Conservation (phyloP, 2,797 vertebrate genomes). For the Lithobates pipiens region DNA sequence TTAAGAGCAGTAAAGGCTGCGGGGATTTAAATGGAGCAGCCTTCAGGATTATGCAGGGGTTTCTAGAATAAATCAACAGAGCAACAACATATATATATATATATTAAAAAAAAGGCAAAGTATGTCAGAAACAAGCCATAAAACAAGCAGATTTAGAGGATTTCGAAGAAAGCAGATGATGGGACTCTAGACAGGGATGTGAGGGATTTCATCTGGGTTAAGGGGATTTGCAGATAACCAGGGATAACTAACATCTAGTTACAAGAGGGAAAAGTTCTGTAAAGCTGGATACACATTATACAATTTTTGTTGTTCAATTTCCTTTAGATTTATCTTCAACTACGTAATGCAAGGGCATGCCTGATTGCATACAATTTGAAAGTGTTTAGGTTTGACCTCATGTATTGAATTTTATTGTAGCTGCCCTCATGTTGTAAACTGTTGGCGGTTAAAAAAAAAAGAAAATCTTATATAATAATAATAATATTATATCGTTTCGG, state of each 20-base stretch:
- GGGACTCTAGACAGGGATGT: conserved; percentile 11
- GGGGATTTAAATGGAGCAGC: background rate
- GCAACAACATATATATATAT: background rate
- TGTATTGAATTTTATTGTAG: too few relatives aligned
- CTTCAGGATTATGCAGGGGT: background rate
- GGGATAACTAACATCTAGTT: conserved; percentile 50
- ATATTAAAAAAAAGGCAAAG: background rate
- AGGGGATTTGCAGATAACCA: conserved; percentile 51
- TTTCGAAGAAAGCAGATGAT: conserved; percentile 2
- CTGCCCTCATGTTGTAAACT: too few relatives aligned
- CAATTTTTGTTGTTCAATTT: too few relatives aligned
- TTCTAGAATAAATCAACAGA: conserved; percentile 25
- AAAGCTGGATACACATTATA: background rate
- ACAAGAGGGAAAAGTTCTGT: conserved; percentile 46
- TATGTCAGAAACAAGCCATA: background rate
- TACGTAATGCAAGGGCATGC: too few relatives aligned
- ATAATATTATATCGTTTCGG: too few relatives aligned
- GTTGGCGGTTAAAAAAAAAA: too few relatives aligned
- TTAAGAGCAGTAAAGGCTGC: background rate
- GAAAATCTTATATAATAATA: too few relatives aligned
- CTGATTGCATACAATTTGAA: too few relatives aligned
- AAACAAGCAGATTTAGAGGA: background rate
- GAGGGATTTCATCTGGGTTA: conserved; percentile 40
- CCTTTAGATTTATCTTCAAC: too few relatives aligned
- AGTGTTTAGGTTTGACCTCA: too few relatives aligned